Conservation (phyloP, 1,140 invertebrate species). For the Heliconius congener region DNA sequence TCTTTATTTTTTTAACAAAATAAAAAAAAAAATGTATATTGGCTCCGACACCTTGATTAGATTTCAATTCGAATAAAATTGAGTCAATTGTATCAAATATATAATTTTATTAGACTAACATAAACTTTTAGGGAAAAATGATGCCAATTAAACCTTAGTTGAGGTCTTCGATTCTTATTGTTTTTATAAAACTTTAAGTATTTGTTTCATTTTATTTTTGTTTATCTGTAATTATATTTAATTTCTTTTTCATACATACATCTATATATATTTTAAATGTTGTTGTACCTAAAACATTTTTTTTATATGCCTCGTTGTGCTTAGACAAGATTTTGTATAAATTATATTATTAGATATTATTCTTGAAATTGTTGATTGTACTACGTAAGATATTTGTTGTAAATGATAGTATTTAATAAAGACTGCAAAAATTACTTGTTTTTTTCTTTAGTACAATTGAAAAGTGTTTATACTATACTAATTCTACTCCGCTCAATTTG, state of each 20-base stretch:
- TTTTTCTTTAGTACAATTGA: too few species aligned
- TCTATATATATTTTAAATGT: background rate
- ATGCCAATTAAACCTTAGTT: background rate
- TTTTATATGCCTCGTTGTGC: background rate
- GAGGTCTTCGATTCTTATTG: background rate
- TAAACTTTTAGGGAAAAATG: background rate
- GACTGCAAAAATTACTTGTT: background rate
- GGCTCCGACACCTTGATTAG: too few species aligned
- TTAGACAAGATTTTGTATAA: background rate
- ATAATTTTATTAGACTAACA: too few species aligned
- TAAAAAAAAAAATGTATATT: too few species aligned
- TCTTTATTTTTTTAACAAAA: too few species aligned
- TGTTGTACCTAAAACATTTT: background rate
- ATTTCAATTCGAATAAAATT: too few species aligned
- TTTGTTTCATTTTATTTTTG: background rate
- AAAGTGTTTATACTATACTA: too few species aligned
- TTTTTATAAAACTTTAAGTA: background rate
- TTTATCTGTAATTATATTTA: background rate
- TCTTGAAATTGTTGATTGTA: background rate
- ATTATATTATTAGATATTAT: background rate
- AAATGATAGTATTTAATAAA: constrained; percentile 22
- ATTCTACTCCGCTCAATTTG: too few species aligned
- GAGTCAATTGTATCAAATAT: too few species aligned
- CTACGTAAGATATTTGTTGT: constrained; percentile 10
- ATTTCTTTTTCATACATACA: background rate